Evolutionary conservation across 2,797 vertebrate species (phyloP).

Genomic region (Poecilia velifera): DNA sequence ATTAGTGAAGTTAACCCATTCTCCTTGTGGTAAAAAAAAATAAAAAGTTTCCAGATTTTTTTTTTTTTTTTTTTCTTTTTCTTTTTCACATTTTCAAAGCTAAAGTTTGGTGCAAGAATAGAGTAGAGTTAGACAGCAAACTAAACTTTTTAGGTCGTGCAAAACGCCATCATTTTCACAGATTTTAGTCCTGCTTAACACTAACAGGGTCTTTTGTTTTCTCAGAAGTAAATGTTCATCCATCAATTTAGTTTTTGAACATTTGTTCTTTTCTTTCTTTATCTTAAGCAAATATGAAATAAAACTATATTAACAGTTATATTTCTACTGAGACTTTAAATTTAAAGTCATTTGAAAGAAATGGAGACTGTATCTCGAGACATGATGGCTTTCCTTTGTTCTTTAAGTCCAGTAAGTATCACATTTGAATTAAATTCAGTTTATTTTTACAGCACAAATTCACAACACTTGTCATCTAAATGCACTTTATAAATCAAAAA

Average conservation of each 20-base stretch:
- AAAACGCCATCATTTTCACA: background rate
- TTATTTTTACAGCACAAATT: background rate
- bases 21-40: background rate
- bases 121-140: background rate
- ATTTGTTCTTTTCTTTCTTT: background rate
- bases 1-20: background rate
- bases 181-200: background rate
- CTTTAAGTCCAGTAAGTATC: background rate
- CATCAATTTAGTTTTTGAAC: background rate
- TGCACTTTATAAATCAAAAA: background rate
- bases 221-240: background rate
- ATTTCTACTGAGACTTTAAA: background rate
- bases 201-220: background rate
- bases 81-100: background rate
- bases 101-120: background rate
- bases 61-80: background rate
- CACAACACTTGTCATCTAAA: background rate
- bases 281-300: background rate
- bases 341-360: background rate
- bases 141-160: background rate
- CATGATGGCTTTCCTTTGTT: background rate
- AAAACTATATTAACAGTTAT: background rate
- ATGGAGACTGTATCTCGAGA: too few species aligned
- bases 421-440: background rate
- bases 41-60: background rate